Conservation (phyloP, 2,113 vertebrate genomes). For the Cavia porcellus region DNA sequence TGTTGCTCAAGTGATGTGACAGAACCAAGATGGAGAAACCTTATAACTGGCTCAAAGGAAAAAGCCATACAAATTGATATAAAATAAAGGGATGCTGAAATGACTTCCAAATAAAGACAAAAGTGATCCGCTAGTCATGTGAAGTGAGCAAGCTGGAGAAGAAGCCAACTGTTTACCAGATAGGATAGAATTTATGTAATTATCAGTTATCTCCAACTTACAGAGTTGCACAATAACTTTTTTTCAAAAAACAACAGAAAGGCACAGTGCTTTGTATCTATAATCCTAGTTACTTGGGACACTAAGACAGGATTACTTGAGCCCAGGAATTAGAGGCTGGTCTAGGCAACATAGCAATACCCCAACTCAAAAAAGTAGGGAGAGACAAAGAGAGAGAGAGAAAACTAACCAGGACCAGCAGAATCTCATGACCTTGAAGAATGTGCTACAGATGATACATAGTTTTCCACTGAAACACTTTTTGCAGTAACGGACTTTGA, state of each 20-base stretch:
- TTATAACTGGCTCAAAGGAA: slow-evolving; percentile 30
- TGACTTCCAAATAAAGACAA: slow-evolving; percentile 50
- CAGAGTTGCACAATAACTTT: slow-evolving; percentile 4
- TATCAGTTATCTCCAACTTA: slow-evolving; percentile 36
- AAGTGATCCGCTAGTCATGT: not conserved
- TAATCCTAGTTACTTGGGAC: not conserved
- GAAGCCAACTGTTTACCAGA: slow-evolving; percentile 4
- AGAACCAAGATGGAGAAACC: not conserved
- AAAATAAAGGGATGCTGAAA: not conserved
- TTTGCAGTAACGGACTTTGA: not conserved
- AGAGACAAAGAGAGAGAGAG: not conserved
- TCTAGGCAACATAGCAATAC: not conserved
- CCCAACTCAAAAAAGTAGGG: not conserved
- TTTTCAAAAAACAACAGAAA: not conserved
- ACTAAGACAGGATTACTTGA: not conserved
- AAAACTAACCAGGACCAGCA: not conserved
- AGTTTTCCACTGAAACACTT: not conserved
- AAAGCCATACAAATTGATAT: not conserved
- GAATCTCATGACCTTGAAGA: not conserved
- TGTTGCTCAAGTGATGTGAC: slow-evolving; percentile 40
- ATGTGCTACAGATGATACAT: not conserved
- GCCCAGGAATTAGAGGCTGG: not conserved
- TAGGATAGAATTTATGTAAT: not conserved
- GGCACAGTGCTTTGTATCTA: no score
- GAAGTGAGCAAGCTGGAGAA: not conserved